Base-by-base conservation (phyloP, 2,797 vertebrate species). In the Chrosomus eos region DNA sequence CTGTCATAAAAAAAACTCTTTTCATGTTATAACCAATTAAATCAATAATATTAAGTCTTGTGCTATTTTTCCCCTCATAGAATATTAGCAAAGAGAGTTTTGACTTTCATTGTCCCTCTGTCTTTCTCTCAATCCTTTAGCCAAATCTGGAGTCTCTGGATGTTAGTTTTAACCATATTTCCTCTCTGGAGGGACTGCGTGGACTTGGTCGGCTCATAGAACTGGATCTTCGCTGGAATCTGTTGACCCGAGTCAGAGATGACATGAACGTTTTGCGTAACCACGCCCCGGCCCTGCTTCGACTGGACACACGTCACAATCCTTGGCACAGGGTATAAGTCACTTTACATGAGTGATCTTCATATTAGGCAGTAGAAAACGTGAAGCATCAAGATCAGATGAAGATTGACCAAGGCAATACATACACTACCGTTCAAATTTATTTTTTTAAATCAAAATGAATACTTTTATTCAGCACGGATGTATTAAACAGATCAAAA, bases 161-260 rank as follows among this genome's bases (percentile, higher is more conserved):
- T 73, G 94, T 92, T 48, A 97, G 95, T 90, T 95, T 94, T 86
- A 98, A 97, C 85, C 90, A 81, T 7, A 86, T 97, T 36, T 91
- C 91, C 78, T 94, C 93, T 72, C 92, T 96, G 28, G 95, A 97
- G 73, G 95, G 95, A 21, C 90, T 96, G n/a, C 93, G 88, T 86
- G 92, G 93, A 1, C 89, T 97, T 78, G 91, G 89, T 55, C 94
- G 94, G 74, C 94, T 96, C 43, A 94, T 91, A 74, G 89, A 96
- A 79, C 94, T 98, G 13, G 94, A 96, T 83, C 89, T 98, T 85
- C 89, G 95, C 87, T 97, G 96, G 95, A 97, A 96, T 88, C 92
- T 94, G 75, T 84, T 97, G 87, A 96, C 94, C 89, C 95, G 91
- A 19, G 89, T 92, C 70, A 91, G 91, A 5, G 91, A 96, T 45